A percentile compares a stretch with the other conserved stretches of the same genome.
phyloP scores from a whole-genome alignment of 2,797 vertebrate species.

The Pagetopsis macropterus region DNA sequence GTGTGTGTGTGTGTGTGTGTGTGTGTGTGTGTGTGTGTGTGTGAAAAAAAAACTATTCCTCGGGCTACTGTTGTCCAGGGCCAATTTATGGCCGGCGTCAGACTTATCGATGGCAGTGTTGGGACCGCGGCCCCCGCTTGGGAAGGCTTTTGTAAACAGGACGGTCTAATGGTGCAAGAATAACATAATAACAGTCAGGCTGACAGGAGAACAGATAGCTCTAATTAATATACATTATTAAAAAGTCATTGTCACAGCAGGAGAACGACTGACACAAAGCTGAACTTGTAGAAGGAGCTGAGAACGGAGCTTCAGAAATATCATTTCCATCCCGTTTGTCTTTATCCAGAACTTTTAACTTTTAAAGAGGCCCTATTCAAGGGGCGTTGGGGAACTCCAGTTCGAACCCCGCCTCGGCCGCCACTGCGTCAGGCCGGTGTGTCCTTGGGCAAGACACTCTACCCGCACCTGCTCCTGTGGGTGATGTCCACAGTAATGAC shows the following conservation, averaged over 20 bases:
- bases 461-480: too few relatives aligned
- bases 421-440: too few relatives aligned
- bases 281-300: neutral
- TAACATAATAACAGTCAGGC: constrained; percentile 61
- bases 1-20: neutral
- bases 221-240: constrained; percentile 76
- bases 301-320: neutral
- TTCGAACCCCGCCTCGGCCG: too few relatives aligned
- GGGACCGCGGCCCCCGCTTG: constrained; percentile 30
- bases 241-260: constrained; percentile 62
- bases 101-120: constrained; percentile 30
- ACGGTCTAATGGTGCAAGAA: constrained; percentile 70
- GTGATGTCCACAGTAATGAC: too few relatives aligned
- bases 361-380: too few relatives aligned
- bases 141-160: constrained; percentile 42
- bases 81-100: constrained; percentile 52
- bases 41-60: constrained; percentile 43
- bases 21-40: too few relatives aligned
- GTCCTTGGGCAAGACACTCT: too few relatives aligned
- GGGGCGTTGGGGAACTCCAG: too few relatives aligned
- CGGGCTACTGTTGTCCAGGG: constrained; percentile 40
- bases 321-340: too few relatives aligned
- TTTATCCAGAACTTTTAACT: too few relatives aligned
- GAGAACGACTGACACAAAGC: constrained; percentile 56
- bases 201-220: constrained; percentile 62